These are phyloP conservation scores for Geothlypis trichas DNA, from an alignment of 2,113 vertebrate genomes.

Conservation along the genomic window DNA sequence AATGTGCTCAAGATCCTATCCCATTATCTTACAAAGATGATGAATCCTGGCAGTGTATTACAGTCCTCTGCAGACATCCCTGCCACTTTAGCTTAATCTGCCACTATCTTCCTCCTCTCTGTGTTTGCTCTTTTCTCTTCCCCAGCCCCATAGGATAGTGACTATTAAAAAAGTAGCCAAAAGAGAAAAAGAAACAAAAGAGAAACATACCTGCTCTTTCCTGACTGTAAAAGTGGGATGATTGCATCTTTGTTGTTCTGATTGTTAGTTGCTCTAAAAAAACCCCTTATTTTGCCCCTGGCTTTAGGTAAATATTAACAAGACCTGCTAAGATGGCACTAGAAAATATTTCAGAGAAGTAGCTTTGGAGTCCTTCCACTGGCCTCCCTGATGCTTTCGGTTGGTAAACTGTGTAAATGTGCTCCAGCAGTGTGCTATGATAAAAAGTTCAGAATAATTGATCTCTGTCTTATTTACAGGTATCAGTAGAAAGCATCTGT, in stretches of 20 bases:
- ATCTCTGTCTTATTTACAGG: not conserved
- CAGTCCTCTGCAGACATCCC: not conserved
- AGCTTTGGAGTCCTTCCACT: not conserved
- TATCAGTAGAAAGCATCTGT: not conserved
- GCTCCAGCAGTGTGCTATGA: not conserved
- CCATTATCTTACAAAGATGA: not conserved
- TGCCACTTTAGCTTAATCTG: not conserved
- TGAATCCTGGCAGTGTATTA: not conserved
- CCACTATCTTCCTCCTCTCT: not conserved
- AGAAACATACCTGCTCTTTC: not conserved
- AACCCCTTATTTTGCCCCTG: rapidly evolving
- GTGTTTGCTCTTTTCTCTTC: not conserved
- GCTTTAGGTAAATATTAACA: not conserved
- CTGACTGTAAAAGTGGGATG: not conserved
- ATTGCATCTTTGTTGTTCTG: not conserved
- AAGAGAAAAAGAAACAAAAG: not conserved
- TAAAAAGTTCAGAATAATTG: not conserved
- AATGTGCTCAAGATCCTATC: not conserved
- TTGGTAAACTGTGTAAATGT: not conserved
- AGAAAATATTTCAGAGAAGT: not conserved
- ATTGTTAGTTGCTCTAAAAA: not conserved
- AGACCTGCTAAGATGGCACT: not conserved
- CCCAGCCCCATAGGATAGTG: not conserved
- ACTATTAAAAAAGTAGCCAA: not conserved
- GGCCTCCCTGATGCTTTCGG: not conserved